Evolutionary conservation across 2,113 vertebrate genomes (phyloP), one percentile per base, ranked within the genome.

Genomic region (Aythya baeri): DNA sequence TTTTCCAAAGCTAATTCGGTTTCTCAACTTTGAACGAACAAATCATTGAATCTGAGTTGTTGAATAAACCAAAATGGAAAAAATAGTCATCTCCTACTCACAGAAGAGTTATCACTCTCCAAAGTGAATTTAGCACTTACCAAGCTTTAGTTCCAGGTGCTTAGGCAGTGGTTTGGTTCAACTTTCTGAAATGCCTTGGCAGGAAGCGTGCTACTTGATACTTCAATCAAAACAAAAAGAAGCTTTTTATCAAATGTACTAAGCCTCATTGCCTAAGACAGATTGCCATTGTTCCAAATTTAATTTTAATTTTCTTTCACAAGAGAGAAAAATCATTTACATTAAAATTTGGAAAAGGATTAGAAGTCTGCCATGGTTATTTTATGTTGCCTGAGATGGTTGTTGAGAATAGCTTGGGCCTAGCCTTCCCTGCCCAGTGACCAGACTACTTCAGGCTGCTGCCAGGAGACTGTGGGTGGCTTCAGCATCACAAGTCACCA

Each of bases 51-150:
- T 71, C 83, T 85, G 70, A 79, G 49, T 36, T 66, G 17, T 67
- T 79, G 71, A 80, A 89, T 88, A 89, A 82, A 94, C 17, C 41
- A n/a, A 87, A 87, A 91, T 31, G 21, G 43, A 79, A 87, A 77
- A 89, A 66, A 49, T 20, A 61, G 61, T 68, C 1, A 0, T 52
- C 44, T 76, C 76, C 76, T 82, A 63, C 83, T 82, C 61, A 75
- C 2, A 3, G 58, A 92, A 91, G 77, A 84, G 66, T 46, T 79
- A 38, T 58, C 75, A n/a, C 32, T 89, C 41, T 92, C 58, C 66
- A 31, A 91, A 89, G 70, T 58, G 58, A 57, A 58, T 83, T 91
- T 93, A 73, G 74, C 54, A 34, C 10, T 72, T 63, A 74, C 5
- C n/a, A 68, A 87, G 32, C 17, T 66, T 89, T 73, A 49, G 57